These are phyloP conservation scores for Phoeniculus purpureus DNA, from an alignment of 2,797 vertebrate species.

Conservation along the genomic window DNA sequence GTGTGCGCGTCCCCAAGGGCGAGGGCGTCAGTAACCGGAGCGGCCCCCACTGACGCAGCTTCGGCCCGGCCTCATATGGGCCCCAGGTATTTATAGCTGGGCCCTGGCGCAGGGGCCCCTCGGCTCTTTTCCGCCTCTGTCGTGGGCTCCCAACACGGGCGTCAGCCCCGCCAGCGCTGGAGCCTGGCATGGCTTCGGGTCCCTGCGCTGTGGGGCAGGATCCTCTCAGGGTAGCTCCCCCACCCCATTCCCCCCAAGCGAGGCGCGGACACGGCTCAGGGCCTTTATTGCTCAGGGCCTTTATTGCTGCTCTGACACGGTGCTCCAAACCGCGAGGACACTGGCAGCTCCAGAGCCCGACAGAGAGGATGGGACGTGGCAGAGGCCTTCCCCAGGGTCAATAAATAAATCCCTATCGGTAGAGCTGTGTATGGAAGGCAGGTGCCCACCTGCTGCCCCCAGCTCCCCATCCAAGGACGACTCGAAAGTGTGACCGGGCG, in stretches of 20 bases:
- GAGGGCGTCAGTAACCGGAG: background rate
- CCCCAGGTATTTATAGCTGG: background rate
- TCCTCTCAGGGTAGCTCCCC: background rate
- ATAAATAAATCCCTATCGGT: constrained; percentile 74
- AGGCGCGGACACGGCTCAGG: background rate
- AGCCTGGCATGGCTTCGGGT: background rate
- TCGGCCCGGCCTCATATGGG: background rate
- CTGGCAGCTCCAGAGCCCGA: background rate
- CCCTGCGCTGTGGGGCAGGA: background rate
- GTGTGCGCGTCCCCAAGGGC: background rate
- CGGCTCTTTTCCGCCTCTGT: too few species aligned
- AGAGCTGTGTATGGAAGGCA: background rate
- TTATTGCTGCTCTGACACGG: constrained; percentile 61
- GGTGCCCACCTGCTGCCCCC: background rate
- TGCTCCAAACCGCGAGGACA: background rate
- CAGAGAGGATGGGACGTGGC: background rate
- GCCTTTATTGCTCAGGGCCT: constrained; percentile 41
- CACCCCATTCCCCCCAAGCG: background rate
- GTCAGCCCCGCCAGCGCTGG: background rate
- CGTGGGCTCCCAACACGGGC: too few species aligned
- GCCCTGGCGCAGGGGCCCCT: background rate
- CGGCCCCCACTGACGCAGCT: background rate
- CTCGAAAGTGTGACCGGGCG: fast-evolving
- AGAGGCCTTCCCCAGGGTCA: constrained; percentile 53
- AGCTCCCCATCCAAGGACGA: background rate